A percentile compares a stretch with the other conserved stretches of the same genome.
Conservation (phyloP, 2,888 invertebrate genomes). For the Drosophila borborema region DNA sequence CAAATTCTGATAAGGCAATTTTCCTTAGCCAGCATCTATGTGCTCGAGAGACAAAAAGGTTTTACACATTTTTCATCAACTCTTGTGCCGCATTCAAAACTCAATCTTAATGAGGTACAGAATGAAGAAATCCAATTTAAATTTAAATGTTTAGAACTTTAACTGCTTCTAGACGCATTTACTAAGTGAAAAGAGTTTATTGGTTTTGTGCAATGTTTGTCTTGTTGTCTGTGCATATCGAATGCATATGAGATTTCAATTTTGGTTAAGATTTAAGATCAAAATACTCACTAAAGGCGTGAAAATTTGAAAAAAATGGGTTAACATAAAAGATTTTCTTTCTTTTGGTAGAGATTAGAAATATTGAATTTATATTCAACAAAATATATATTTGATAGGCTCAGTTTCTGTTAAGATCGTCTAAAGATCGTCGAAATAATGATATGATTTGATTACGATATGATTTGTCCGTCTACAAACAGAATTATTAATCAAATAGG, state of each 20-base stretch:
- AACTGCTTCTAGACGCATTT: not conserved
- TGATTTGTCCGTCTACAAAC: no score
- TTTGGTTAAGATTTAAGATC: no score
- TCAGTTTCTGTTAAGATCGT: no score
- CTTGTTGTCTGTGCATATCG: not conserved
- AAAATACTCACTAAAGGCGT: no score
- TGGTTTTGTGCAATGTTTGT: not conserved
- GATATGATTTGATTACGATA: no score
- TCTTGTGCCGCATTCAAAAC: not conserved
- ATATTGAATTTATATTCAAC: no score
- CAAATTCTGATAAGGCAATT: slow-evolving; percentile 14
- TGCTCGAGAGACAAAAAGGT: not conserved
- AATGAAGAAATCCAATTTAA: not conserved
- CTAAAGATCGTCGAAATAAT: no score
- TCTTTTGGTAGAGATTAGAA: no score
- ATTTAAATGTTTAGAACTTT: not conserved
- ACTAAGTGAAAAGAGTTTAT: not conserved
- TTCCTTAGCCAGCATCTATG: not conserved
- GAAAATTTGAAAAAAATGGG: no score
- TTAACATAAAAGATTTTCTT: no score
- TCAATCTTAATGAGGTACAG: not conserved
- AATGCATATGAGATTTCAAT: not conserved
- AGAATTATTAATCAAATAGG: no score
- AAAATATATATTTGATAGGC: no score
- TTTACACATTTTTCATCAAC: slow-evolving; percentile 3